A percentile compares a stretch with the other conserved stretches of the same genome.
Evolutionary conservation across 2,888 invertebrate species (phyloP).

Genomic region (Pandemis corylana): DNA sequence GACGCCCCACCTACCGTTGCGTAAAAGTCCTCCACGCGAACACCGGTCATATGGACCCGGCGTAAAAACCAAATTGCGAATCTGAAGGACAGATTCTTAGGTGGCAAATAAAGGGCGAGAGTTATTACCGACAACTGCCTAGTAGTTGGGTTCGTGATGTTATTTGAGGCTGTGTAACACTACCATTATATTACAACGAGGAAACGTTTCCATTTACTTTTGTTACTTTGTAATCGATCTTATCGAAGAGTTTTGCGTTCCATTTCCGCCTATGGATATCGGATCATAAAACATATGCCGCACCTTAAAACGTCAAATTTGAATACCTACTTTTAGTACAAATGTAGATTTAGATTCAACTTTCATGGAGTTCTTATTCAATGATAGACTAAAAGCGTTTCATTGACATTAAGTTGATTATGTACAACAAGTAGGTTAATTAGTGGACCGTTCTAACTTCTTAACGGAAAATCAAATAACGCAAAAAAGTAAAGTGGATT

Average conservation of each 20-base stretch:
- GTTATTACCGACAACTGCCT: constrained; percentile 10
- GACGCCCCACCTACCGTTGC: constrained; percentile 43
- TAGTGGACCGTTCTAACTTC: no score
- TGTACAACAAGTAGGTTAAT: no score
- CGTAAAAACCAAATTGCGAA: constrained; percentile 35
- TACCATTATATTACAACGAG: neutral
- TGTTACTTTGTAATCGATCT: neutral
- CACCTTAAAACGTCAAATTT: neutral
- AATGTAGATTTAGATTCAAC: no score
- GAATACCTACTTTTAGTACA: no score
- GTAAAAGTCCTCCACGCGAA: constrained; percentile 40
- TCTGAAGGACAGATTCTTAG: constrained; percentile 21
- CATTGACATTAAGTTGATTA: no score
- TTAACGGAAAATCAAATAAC: no score
- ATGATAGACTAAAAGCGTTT: no score
- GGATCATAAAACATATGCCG: neutral
- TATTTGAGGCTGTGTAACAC: constrained; percentile 1
- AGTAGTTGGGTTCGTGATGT: constrained; percentile 11
- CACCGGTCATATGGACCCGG: constrained; percentile 19
- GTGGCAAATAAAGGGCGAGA: constrained; percentile 18
- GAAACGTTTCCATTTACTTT: neutral
- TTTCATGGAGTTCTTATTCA: no score
- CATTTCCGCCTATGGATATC: neutral
- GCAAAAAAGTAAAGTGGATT: no score
- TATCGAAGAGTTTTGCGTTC: neutral